Conservation (phyloP, 2,888 invertebrate genomes). For the Ferrisia virgata region DNA sequence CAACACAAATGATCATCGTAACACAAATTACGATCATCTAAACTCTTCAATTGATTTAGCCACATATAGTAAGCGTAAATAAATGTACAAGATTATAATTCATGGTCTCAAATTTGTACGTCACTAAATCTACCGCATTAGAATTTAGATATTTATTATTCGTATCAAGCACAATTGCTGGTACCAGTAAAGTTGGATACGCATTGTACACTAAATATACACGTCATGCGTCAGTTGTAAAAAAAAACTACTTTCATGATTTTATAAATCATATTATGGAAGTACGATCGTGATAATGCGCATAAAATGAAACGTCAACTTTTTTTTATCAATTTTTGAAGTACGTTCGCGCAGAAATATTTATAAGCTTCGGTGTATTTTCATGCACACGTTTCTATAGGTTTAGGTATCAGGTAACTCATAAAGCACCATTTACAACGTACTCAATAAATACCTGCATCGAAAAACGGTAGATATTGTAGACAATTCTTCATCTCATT, state of each 20-base stretch:
- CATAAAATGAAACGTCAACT: not conserved
- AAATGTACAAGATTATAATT: too few relatives aligned
- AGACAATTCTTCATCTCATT: not conserved
- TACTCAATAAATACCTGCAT: not conserved
- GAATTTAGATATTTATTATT: too few relatives aligned
- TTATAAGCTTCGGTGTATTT: not conserved
- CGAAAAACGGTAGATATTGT: not conserved
- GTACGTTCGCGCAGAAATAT: not conserved
- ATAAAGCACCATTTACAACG: too few relatives aligned
- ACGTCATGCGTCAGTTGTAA: not conserved
- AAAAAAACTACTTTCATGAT: not conserved
- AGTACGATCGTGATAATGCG: not conserved
- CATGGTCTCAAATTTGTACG: too few relatives aligned
- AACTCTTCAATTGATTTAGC: too few relatives aligned
- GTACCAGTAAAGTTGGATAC: not conserved
- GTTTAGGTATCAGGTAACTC: too few relatives aligned
- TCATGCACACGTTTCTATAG: not conserved
- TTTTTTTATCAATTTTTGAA: not conserved
- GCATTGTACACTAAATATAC: not conserved
- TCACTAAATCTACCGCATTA: too few relatives aligned
- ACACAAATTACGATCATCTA: not conserved
- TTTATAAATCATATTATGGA: not conserved
- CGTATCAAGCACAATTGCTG: not conserved
- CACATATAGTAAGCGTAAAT: too few relatives aligned
- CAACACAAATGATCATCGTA: not conserved